Evolutionary conservation across 2,888 invertebrate genomes (phyloP).

Genomic region (Lasioglossum figueresi): DNA sequence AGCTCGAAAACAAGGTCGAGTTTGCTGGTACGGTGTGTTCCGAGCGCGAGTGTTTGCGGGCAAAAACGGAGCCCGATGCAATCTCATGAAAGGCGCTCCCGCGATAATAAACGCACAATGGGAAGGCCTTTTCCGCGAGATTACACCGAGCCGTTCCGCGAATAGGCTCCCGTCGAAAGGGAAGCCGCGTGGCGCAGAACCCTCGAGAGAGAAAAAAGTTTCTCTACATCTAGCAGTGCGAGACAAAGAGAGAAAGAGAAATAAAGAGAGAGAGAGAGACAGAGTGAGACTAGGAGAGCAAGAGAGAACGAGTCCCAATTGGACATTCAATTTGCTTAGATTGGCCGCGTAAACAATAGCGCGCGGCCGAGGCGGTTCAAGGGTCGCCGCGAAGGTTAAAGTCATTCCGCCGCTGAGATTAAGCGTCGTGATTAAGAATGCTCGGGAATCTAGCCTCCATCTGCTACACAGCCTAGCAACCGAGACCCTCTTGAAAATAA

Average conservation of each 20-base stretch:
- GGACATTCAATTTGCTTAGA: neutral
- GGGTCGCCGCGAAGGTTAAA: conserved; percentile 39
- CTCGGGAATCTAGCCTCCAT: conserved; percentile 13
- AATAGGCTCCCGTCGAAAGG: conserved; percentile 7
- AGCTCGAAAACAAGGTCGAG: conserved; percentile 11
- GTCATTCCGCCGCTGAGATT: conserved; percentile 12
- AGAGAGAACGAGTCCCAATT: neutral
- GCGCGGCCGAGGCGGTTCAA: conserved; percentile 23
- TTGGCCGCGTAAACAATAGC: conserved; percentile 18
- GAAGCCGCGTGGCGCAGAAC: conserved; percentile 6
- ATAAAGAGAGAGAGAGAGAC: neutral
- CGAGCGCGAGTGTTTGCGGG: conserved; percentile 3
- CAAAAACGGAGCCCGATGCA: conserved; percentile 13
- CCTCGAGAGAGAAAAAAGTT: conserved; percentile 15
- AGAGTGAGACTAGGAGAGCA: neutral
- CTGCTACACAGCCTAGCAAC: neutral
- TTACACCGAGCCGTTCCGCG: conserved; percentile 12
- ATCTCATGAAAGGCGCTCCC: conserved; percentile 13
- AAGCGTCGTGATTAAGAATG: conserved; percentile 42
- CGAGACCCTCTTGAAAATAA: neutral
- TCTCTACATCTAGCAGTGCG: neutral
- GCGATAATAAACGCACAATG: conserved; percentile 8
- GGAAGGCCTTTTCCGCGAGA: conserved; percentile 8
- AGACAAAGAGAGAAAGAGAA: neutral
- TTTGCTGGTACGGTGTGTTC: neutral